Evolutionary conservation across 2,113 vertebrate genomes (phyloP), one percentile per base, ranked within the genome.

Genomic region (Sisor rabdophorus): DNA sequence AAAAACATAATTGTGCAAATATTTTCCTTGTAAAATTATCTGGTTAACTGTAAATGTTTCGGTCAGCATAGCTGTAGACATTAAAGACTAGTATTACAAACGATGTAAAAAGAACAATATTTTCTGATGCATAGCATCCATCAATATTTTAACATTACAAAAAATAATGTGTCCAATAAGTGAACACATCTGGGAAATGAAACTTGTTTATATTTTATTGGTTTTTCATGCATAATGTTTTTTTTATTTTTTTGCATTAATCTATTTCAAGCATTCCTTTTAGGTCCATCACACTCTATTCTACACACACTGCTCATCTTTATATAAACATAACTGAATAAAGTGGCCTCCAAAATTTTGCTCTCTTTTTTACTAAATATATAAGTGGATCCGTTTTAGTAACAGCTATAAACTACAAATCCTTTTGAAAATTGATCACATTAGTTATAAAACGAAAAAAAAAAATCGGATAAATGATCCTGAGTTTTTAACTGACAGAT

Each of bases 101-200:
- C 32, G 17, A 69, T 76, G 70, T 80, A 73, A 83, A 55, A 80
- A 73, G 32, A 67, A 77, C 52, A 81, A 75, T 65, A 85, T 84
- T 85, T 84, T 77, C 86, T 8, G 89, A 90, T 90, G 89, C 90
- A 90, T 76, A 69, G 89, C 90, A 90, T 90, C 89, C 82, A 77
- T 89, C 75, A 75, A 74, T 86, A 84, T 77, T 20, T 10, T 54
- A 87, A 87, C 86, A 83, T 84, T 81, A 80, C 72, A 75, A 71
- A 79, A 82, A 81, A 85, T 80, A 85, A 86, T 84, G 84, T 83
- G 82, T 79, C 73, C 77, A 61, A 80, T 61, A 56, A 73, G 76
- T 80, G 79, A 79, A 84, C 78, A 22, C 50, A 77, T 65, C 53
- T 55, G 58, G 58, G 60, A 80, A 58, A 71, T 77, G 58, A 77